Conservation (phyloP, 2,797 vertebrate species). For the Hephaestus fuliginosus region DNA sequence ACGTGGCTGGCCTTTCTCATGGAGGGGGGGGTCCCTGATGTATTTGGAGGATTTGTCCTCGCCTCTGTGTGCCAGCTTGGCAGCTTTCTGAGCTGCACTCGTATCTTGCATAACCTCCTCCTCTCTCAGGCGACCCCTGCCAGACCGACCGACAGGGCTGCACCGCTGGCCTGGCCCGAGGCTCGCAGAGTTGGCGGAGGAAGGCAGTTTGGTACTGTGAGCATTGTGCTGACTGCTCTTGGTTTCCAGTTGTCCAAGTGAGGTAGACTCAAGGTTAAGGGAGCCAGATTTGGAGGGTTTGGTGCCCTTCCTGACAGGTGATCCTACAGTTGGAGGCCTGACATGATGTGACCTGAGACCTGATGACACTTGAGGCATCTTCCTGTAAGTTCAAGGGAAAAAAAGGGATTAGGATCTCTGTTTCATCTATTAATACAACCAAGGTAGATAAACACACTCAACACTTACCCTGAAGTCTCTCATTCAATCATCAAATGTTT, state of each 20-base stretch:
- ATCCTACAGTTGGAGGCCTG: conserved; percentile 47
- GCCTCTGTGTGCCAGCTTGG: conserved; percentile 28
- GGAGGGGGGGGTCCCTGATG: conserved; percentile 64
- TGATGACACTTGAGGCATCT: conserved; percentile 87
- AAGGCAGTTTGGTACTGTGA: conserved; percentile 51
- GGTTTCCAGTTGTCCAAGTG: conserved; percentile 85
- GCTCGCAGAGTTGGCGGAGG: conserved; percentile 68
- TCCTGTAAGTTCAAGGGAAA: conserved; percentile 78
- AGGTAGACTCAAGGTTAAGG: conserved; percentile 77
- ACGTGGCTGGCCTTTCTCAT: conserved; percentile 76
- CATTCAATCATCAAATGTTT: background rate
- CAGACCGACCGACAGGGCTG: conserved; percentile 68
- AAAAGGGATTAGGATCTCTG: background rate
- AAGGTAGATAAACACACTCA: background rate
- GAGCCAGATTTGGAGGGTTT: conserved; percentile 57
- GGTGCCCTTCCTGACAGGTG: conserved; percentile 48
- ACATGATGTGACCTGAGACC: conserved; percentile 79
- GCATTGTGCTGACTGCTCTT: conserved; percentile 73
- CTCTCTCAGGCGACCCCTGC: conserved; percentile 79
- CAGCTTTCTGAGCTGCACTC: conserved; percentile 36
- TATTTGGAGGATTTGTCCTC: conserved; percentile 55
- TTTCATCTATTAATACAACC: background rate
- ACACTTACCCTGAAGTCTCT: background rate
- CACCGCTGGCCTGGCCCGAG: conserved; percentile 74
- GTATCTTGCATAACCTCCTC: conserved; percentile 65